phyloP scores from a whole-genome alignment of 2,797 vertebrate species.

The Peromyscus melanophrys region DNA sequence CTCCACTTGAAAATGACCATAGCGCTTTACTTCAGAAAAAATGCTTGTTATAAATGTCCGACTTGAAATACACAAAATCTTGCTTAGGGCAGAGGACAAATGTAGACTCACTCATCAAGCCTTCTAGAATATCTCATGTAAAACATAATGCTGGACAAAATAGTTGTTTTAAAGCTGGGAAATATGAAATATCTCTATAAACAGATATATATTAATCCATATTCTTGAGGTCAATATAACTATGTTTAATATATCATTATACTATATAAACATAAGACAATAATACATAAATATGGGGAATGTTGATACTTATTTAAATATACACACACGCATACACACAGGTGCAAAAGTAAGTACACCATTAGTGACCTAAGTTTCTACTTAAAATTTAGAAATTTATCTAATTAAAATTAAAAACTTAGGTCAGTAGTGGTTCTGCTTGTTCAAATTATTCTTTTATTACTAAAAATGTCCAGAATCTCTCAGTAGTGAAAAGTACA shows the following conservation, averaged over 20 bases:
- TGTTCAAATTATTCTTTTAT: not conserved
- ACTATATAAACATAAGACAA: not conserved
- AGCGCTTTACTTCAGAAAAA: not conserved
- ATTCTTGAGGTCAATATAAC: not conserved
- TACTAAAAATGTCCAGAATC: not conserved
- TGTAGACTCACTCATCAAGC: not conserved
- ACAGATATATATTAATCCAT: not conserved
- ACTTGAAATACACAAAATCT: not conserved
- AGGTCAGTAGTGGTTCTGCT: not conserved
- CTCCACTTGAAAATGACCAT: not conserved
- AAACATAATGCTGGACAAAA: not conserved
- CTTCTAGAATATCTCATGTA: not conserved
- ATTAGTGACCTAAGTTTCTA: not conserved
- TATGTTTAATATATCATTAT: not conserved
- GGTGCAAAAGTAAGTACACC: not conserved
- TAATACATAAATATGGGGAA: not conserved
- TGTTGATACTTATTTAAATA: not conserved
- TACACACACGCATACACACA: not conserved
- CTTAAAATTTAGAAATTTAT: not conserved
- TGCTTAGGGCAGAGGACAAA: rapidly evolving
- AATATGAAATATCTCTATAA: not conserved
- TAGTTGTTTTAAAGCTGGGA: not conserved
- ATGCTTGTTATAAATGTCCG: not conserved
- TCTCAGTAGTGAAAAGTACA: not conserved
- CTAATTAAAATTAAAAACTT: not conserved